A percentile compares a stretch with the other conserved stretches of the same genome.
phyloP scores from a whole-genome alignment of 2,888 invertebrate species.

The Cyclophora punctaria region DNA sequence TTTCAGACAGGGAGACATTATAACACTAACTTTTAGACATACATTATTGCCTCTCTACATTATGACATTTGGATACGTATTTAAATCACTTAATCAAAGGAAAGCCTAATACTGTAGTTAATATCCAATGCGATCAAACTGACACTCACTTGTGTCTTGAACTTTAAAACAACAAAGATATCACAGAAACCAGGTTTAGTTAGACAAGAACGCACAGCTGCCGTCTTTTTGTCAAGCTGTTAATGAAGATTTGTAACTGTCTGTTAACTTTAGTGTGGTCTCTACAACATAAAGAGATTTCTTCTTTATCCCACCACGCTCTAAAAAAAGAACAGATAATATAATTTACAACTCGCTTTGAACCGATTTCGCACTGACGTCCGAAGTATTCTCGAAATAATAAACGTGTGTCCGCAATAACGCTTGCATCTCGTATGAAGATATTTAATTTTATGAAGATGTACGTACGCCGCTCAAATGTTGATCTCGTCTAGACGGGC shows the following conservation, averaged over 20 bases:
- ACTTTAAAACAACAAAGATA: constrained; percentile 22
- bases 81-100: too few species aligned
- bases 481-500: constrained; percentile 32
- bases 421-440: constrained; percentile 24
- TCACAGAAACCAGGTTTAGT: constrained; percentile 34
- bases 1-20: too few species aligned
- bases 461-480: constrained; percentile 31
- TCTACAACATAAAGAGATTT: constrained; percentile 40
- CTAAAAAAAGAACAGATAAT: constrained; percentile 39
- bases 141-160: constrained; percentile 18
- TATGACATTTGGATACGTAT: too few species aligned
- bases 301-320: constrained; percentile 34
- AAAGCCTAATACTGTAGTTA: too few species aligned
- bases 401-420: constrained; percentile 31
- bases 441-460: constrained; percentile 42
- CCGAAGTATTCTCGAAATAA: constrained; percentile 39
- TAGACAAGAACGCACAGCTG: constrained; percentile 47
- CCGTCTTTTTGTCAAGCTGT: constrained; percentile 56
- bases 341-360: constrained; percentile 56
- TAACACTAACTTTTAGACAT: too few species aligned
- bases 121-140: constrained; percentile 1
- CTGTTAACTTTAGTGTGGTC: constrained; percentile 49
- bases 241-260: constrained; percentile 66
- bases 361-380: constrained; percentile 42
- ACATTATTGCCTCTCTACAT: too few species aligned